Base-by-base conservation (phyloP, 2,113 vertebrate genomes). In the Rallus limicola region DNA sequence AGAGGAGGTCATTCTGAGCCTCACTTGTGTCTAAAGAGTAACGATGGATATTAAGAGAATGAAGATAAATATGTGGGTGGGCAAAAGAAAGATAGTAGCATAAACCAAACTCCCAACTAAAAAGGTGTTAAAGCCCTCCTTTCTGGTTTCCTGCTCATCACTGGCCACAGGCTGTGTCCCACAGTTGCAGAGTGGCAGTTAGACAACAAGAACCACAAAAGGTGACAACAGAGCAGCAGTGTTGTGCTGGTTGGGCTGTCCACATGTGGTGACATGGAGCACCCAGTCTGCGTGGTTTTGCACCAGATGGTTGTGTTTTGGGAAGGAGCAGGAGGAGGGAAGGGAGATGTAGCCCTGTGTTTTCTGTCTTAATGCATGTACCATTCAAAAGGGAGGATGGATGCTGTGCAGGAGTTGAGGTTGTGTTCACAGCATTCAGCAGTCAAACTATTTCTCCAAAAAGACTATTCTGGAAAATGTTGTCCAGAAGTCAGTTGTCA, bases 401-500 rank as follows among this genome's bases (percentile, higher is more conserved):
- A 13, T 1, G 2, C 53, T 3, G 10, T 26, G 42, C n/a, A 70
- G 64, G 50, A 88, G n/a, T 9, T 77, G 71, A 84, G 46, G 28
- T 29, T 52, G 40, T 0, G 0, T 59, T 29, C 42, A 0, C 18
- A 8, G 74, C 19, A 26, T 59, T 88, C 38, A 74, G 60, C 23
- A 0, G 10, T 75, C 56, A 76, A n/a, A 55, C 25, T 70, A 1
- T 25, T 63, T 55, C n/a, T 56, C 53, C 60, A 56, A 78, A 71
- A 84, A 76, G 12, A 10, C 3, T 1, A 0, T 64, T 91, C 81
- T 59, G 34, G 38, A 46, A n/a, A 46, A 6, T 48, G 34, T 44
- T 5, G 4, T 71, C 38, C 34, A 25, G 40, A 86, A 88, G 26
- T 58, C 52, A 74, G 11, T 31, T 93, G 71, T 65, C 40, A 86